phyloP scores from a whole-genome alignment of 2,113 vertebrate genomes.

The Mesitornis unicolor region DNA sequence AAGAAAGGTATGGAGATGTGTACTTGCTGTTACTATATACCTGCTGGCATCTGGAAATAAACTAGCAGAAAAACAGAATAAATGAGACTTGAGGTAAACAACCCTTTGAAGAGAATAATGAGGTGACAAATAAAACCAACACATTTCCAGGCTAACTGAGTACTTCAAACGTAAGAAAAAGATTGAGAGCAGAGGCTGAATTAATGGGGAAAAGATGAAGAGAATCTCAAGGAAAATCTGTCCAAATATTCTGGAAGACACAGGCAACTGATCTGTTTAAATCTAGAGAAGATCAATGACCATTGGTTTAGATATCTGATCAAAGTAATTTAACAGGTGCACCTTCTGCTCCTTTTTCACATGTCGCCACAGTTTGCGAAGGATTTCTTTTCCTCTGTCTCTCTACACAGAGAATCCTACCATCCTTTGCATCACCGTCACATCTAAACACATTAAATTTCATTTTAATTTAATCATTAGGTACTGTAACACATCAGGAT shows the following conservation, averaged over 20 bases:
- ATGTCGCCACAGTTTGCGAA: too few species aligned
- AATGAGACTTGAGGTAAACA: background rate
- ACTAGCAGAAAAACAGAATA: background rate
- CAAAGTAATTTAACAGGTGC: background rate
- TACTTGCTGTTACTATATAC: background rate
- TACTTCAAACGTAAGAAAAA: background rate
- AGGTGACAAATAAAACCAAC: constrained; percentile 12
- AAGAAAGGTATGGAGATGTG: background rate
- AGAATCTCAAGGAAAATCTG: background rate
- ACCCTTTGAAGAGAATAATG: background rate
- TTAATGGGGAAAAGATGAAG: background rate
- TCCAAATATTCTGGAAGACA: background rate
- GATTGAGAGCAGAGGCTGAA: background rate
- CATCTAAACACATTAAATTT: background rate
- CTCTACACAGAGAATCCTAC: background rate
- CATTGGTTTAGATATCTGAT: background rate
- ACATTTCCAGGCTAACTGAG: background rate
- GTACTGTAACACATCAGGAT: background rate
- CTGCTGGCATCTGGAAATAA: background rate
- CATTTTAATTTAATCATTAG: background rate
- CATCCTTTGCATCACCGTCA: background rate
- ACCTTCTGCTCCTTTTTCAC: background rate
- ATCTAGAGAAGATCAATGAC: background rate
- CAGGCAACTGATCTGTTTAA: background rate
- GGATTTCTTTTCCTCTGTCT: background rate